Percentiles rank a stretch among this genome's conserved stretches.
Evolutionary conservation across 2,113 vertebrate species (phyloP).

Genomic region (Myrmecobius fasciatus): DNA sequence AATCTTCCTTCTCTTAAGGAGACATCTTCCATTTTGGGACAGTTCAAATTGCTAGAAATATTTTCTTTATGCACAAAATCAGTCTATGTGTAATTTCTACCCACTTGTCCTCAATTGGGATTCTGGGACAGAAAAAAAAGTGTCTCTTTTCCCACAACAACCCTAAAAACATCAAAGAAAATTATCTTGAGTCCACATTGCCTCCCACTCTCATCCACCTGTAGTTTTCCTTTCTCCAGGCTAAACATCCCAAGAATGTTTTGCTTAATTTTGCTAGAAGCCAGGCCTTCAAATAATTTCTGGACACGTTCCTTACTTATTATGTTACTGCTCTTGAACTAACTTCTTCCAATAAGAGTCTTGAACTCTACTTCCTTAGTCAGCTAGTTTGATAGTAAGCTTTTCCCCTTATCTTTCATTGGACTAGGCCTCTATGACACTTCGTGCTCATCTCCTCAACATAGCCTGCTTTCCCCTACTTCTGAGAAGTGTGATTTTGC

Average conservation of each 20-base stretch:
- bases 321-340: not conserved
- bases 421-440: not conserved
- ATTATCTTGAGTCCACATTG: not conserved
- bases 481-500: too few relatives aligned
- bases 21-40: not conserved
- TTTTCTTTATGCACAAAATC: not conserved
- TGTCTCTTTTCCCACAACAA: not conserved
- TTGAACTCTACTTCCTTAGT: not conserved
- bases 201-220: not conserved
- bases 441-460: not conserved
- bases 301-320: not conserved
- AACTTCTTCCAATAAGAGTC: not conserved
- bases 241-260: not conserved
- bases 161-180: not conserved
- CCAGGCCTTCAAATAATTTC: not conserved
- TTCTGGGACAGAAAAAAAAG: not conserved
- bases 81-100: not conserved
- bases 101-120: not conserved
- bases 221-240: not conserved
- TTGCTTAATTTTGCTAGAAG: not conserved
- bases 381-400: not conserved
- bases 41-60: not conserved
- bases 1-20: not conserved
- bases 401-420: not conserved
- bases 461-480: too few relatives aligned